Percentiles rank a stretch among this genome's conserved stretches.
These are phyloP conservation scores for Chaenocephalus aceratus DNA, from an alignment of 2,113 vertebrate genomes.

Conservation along the genomic window DNA sequence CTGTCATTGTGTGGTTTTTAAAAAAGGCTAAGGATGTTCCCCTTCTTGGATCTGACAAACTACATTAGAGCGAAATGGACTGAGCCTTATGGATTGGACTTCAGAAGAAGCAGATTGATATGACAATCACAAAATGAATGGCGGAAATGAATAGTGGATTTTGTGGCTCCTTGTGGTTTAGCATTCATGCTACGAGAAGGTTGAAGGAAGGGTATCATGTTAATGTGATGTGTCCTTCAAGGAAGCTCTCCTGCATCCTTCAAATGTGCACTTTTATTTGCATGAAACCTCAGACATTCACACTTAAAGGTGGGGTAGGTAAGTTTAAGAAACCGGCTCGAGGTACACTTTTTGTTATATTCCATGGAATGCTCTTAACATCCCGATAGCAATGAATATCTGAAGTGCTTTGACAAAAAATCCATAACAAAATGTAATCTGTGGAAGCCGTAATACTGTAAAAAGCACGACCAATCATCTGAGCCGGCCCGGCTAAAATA, in stretches of 20 bases:
- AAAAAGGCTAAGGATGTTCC: constrained; percentile 49
- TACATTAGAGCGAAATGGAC: constrained; percentile 49
- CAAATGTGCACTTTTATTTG: constrained; percentile 26
- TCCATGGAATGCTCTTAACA: no score
- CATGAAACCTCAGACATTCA: constrained; percentile 1
- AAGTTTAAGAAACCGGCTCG: no score
- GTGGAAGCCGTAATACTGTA: no score
- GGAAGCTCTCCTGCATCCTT: background rate
- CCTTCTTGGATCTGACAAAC: constrained; percentile 55
- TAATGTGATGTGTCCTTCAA: constrained; percentile 46
- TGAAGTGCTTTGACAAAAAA: no score
- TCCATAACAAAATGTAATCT: no score
- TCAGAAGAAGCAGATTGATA: constrained; percentile 37
- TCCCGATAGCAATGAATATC: no score
- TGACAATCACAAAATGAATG: constrained; percentile 45
- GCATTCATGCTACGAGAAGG: constrained; percentile 20
- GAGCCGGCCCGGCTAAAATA: no score
- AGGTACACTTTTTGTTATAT: no score
- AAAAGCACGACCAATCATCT: no score
- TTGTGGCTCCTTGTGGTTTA: constrained; percentile 19
- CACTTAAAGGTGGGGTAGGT: background rate
- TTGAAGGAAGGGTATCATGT: constrained; percentile 15
- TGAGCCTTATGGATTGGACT: constrained; percentile 58
- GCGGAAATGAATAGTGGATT: background rate
- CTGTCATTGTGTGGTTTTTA: constrained; percentile 42